Conservation (phyloP, 2,888 invertebrate species). For the Gasteruption jaculator region DNA sequence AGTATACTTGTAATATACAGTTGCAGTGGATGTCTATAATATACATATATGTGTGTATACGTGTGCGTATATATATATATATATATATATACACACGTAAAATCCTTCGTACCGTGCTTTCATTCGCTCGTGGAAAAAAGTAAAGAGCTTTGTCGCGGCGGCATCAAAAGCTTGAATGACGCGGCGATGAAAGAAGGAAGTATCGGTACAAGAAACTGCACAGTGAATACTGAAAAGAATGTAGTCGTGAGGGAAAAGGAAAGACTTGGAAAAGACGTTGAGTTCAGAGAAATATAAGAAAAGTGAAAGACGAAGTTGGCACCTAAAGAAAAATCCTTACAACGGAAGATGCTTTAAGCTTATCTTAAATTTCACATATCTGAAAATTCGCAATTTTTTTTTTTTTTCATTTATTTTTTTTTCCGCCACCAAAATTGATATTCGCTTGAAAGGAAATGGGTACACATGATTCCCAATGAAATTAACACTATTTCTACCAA, state of each 20-base stretch:
- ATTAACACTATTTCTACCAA: too few species aligned
- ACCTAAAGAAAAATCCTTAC: too few species aligned
- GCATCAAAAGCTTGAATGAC: slow-evolving; percentile 44
- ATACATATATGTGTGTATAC: not conserved
- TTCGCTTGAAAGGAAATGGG: too few species aligned
- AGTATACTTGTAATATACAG: slow-evolving; percentile 8
- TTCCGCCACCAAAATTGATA: too few species aligned
- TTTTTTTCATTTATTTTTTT: too few species aligned
- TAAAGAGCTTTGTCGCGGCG: slow-evolving; percentile 41
- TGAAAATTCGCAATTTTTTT: too few species aligned
- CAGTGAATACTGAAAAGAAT: slow-evolving; percentile 41
- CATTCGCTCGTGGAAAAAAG: slow-evolving; percentile 36
- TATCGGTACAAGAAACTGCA: slow-evolving; percentile 43
- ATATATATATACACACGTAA: slow-evolving; percentile 25
- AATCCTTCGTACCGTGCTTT: slow-evolving; percentile 36
- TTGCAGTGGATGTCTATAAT: slow-evolving; percentile 10
- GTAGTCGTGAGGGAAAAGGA: slow-evolving; percentile 27
- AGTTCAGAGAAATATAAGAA: too few species aligned
- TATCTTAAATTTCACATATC: too few species aligned
- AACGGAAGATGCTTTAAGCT: too few species aligned
- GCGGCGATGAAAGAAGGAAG: slow-evolving; percentile 42
- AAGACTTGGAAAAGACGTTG: too few species aligned
- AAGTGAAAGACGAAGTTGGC: too few species aligned
- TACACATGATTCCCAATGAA: too few species aligned
- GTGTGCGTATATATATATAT: slow-evolving; percentile 9